A percentile compares a stretch with the other conserved stretches of the same genome.
Conservation (phyloP, 2,113 vertebrate species). For the Poeciliopsis retropinna region DNA sequence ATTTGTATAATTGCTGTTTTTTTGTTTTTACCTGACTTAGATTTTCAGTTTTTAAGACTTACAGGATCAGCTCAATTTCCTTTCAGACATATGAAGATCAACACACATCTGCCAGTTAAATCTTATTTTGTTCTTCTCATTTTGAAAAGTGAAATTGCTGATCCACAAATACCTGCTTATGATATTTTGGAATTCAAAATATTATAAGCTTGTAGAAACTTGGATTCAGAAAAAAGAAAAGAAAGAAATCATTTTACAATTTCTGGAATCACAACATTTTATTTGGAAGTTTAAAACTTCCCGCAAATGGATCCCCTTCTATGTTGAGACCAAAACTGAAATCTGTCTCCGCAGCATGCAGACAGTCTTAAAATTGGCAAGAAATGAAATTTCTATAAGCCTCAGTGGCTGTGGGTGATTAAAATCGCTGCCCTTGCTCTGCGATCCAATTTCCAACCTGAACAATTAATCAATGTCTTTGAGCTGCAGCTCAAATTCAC, state of each 20-base stretch:
- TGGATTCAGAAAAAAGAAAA: too few relatives aligned
- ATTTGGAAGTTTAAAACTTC: too few relatives aligned
- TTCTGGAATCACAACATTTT: background rate
- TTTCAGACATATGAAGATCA: too few relatives aligned
- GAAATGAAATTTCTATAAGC: constrained; percentile 6
- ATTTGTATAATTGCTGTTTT: background rate
- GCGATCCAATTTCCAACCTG: constrained; percentile 67
- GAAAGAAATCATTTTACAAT: background rate
- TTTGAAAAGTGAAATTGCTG: too few relatives aligned
- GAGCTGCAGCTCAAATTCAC: constrained; percentile 69
- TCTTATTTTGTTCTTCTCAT: too few relatives aligned
- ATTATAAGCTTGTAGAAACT: too few relatives aligned
- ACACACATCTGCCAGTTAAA: too few relatives aligned
- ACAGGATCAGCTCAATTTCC: too few relatives aligned
- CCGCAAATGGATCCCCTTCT: too few relatives aligned
- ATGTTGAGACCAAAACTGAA: background rate
- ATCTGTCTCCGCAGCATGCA: background rate
- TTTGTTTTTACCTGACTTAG: background rate
- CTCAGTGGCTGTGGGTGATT: constrained; percentile 29
- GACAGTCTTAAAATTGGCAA: background rate
- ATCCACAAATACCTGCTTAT: too few relatives aligned
- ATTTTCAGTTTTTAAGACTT: background rate
- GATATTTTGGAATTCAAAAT: too few relatives aligned
- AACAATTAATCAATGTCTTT: constrained; percentile 76
- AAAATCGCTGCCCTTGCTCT: constrained; percentile 63